These are phyloP conservation scores for Diplodus puntazzo DNA, from an alignment of 2,797 vertebrate species.

Conservation along the genomic window DNA sequence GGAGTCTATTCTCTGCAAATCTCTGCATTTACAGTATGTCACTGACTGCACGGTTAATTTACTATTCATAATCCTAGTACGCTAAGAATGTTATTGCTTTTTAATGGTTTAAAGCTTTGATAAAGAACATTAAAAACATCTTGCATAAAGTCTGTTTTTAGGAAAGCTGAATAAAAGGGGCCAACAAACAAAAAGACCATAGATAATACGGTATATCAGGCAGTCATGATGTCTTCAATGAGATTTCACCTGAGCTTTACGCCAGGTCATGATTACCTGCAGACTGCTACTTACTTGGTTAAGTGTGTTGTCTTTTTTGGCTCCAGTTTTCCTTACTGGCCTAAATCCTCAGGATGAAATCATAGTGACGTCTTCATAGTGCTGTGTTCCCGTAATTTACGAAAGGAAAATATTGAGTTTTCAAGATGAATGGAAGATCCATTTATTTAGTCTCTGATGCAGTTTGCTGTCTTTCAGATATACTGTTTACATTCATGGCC, in stretches of 20 bases:
- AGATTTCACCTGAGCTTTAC: background rate
- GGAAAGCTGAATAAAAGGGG: background rate
- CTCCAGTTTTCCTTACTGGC: conserved; percentile 12
- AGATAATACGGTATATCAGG: background rate
- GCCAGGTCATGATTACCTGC: conserved; percentile 10
- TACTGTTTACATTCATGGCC: conserved; percentile 21
- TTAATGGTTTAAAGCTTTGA: background rate
- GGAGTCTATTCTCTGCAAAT: background rate
- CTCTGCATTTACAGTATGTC: background rate
- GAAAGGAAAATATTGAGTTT: conserved; percentile 13
- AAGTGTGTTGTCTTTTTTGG: conserved; percentile 15
- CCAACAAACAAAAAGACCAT: background rate
- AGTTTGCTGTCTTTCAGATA: conserved; percentile 5
- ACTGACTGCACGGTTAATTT: background rate
- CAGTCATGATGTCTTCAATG: background rate
- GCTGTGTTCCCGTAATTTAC: conserved; percentile 11
- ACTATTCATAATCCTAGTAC: background rate
- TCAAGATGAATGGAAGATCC: conserved; percentile 1
- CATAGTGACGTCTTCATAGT: background rate
- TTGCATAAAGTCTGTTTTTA: background rate
- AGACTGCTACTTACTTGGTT: background rate
- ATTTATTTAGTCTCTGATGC: conserved; percentile 3
- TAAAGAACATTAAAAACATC: conserved; percentile 4
- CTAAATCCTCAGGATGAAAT: conserved; percentile 23
- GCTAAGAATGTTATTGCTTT: background rate